These are phyloP conservation scores for Enteromius thamalakanensis DNA, from an alignment of 2,797 vertebrate species.

Conservation along the genomic window DNA sequence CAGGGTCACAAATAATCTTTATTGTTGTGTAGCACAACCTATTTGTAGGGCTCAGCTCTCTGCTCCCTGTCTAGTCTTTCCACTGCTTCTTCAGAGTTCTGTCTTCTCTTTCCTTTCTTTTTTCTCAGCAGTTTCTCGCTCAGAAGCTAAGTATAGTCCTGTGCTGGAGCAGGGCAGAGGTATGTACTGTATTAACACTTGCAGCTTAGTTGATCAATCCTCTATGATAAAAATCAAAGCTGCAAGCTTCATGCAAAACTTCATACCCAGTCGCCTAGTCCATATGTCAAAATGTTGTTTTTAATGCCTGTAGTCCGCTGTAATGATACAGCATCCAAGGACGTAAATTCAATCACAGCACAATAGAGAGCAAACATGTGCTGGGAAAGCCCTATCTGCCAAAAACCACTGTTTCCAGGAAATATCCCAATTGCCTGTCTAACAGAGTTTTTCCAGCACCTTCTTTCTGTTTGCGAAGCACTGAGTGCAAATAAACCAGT, in stretches of 20 bases:
- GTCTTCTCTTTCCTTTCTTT: conserved; percentile 50
- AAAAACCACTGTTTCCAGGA: conserved; percentile 32
- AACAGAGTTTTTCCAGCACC: conserved; percentile 15
- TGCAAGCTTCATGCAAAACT: conserved; percentile 7
- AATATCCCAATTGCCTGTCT: conserved; percentile 16
- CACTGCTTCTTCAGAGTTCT: conserved; percentile 2
- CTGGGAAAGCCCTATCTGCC: conserved; percentile 17
- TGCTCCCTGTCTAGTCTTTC: not conserved
- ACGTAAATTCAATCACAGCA: conserved; percentile 15
- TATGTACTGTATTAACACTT: conserved; percentile 56
- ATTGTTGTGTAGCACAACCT: not conserved
- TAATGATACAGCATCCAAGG: not conserved
- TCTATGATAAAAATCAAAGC: not conserved
- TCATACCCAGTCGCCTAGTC: not conserved
- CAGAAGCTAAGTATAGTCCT: conserved; percentile 70
- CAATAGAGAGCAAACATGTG: conserved; percentile 36
- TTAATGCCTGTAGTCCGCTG: not conserved
- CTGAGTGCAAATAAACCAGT: conserved; percentile 34
- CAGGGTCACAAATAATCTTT: not conserved
- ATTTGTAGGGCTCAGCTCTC: not conserved
- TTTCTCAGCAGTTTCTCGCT: conserved; percentile 64
- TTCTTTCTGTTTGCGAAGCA: conserved; percentile 57
- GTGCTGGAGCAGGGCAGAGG: conserved; percentile 68
- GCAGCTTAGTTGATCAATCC: not conserved
- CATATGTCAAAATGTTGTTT: conserved; percentile 14